Base-by-base conservation (phyloP, 1,140 invertebrate genomes). In the Microplitis demolitor region DNA sequence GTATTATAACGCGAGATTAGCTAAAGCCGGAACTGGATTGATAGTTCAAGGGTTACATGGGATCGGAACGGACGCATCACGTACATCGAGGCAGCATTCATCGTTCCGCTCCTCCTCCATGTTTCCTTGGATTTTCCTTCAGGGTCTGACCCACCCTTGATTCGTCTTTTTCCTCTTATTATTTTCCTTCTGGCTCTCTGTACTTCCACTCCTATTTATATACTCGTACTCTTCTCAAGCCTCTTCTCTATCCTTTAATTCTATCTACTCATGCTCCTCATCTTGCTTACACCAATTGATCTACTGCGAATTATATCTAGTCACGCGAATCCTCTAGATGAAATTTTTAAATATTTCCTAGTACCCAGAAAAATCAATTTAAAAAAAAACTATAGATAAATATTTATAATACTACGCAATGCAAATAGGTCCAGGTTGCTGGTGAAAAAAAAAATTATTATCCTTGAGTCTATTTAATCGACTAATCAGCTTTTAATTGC, bases 1-100 rank as follows among this genome's bases (percentile, higher is more conserved):
- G 66, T 60, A 75, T 75, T 75, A 75, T 72, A 73, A 76, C 33
- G 66, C 39, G 45, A 64, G 77, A 80, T 79, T 79, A 80, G 73
- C 66, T 69, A 73, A 75, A 79, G 75, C 73, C 76, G 66, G 73
- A 78, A 80, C 74, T 77, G 66, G 51, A 66, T 31, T 16, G 35
- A 72, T 70, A 72, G 72, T 76, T 76, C 74, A 74, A 76, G 73
- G 75, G 78, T 77, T 76, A 58, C 76, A 75, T 72, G 70, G 73
- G 74, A 77, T 60, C 68, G 37, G 24, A 66, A 54, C 61, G 60
- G 61, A 54, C 61, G 61, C 61, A 71, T 71, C 60, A 71, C 60
- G 69, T 71, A 71, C 51, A 71, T 71, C 60, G 37, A 54, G 31
- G n/a, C 50, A n/a, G n/a, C 60, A 64, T 64, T 64, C 69, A 64